phyloP scores from a whole-genome alignment of 2,113 vertebrate genomes.

The Edolisoma coerulescens region DNA sequence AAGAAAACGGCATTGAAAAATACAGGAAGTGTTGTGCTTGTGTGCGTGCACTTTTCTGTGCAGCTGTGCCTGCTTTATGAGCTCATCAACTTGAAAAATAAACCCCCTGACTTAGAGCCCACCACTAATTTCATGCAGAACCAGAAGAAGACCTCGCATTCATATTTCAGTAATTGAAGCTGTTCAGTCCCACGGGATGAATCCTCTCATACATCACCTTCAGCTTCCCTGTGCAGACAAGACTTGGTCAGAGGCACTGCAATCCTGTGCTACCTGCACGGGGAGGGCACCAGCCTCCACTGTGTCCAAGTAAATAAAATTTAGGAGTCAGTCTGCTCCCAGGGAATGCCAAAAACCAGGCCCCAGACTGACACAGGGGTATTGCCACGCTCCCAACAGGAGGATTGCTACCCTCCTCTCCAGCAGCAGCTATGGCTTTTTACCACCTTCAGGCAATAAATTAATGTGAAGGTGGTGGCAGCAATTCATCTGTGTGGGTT shows the following conservation, averaged over 20 bases:
- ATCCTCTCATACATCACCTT: neutral
- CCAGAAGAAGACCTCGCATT: neutral
- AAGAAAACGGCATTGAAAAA: neutral
- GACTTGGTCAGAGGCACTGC: neutral
- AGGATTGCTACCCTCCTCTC: neutral
- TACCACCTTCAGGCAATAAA: neutral
- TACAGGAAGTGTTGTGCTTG: neutral
- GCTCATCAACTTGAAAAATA: neutral
- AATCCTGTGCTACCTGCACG: neutral
- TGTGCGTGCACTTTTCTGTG: neutral
- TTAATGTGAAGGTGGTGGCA: neutral
- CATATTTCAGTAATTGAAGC: neutral
- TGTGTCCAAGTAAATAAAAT: neutral
- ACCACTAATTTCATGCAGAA: neutral
- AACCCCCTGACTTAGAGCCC: neutral
- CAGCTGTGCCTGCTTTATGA: neutral
- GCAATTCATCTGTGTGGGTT: neutral
- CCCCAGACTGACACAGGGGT: neutral
- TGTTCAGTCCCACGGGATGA: neutral
- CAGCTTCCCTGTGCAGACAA: neutral
- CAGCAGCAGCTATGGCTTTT: neutral
- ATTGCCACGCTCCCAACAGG: neutral
- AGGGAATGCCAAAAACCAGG: neutral
- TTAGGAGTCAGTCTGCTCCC: neutral
- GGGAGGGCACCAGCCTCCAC: neutral